A percentile compares a stretch with the other conserved stretches of the same genome.
These are phyloP conservation scores for Irena cyanogastra DNA, from an alignment of 2,113 vertebrate species.

Conservation along the genomic window DNA sequence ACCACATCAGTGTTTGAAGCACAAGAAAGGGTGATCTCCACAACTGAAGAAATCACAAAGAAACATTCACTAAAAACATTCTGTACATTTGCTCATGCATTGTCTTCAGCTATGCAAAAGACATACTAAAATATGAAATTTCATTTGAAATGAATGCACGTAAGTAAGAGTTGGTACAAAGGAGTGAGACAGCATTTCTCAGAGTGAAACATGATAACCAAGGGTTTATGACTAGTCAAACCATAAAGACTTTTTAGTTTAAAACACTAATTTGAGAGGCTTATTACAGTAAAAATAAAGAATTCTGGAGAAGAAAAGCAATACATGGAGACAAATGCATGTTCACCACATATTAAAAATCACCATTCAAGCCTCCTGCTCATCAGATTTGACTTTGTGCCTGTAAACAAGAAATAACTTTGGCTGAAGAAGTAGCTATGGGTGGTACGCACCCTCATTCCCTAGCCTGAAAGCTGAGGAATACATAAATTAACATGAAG, in stretches of 20 bases:
- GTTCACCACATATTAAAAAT: background rate
- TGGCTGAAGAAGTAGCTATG: background rate
- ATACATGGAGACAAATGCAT: background rate
- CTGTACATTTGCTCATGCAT: background rate
- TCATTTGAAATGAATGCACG: background rate
- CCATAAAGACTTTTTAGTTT: background rate
- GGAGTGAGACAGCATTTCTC: background rate
- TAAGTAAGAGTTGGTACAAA: background rate
- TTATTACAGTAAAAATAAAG: background rate
- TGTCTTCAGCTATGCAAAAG: background rate
- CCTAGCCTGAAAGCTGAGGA: background rate
- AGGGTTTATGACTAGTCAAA: background rate
- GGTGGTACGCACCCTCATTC: background rate
- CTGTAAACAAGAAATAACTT: background rate
- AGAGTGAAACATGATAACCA: background rate
- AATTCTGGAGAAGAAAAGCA: background rate
- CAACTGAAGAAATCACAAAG: background rate
- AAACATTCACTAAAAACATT: background rate
- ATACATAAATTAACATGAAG: conserved; percentile 38
- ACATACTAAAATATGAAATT: background rate
- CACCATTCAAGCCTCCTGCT: background rate
- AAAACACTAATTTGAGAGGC: background rate
- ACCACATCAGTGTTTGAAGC: background rate
- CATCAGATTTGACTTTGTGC: background rate
- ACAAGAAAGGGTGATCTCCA: background rate